phyloP scores from a whole-genome alignment of 2,888 invertebrate genomes.

The Drosophila greeni region DNA sequence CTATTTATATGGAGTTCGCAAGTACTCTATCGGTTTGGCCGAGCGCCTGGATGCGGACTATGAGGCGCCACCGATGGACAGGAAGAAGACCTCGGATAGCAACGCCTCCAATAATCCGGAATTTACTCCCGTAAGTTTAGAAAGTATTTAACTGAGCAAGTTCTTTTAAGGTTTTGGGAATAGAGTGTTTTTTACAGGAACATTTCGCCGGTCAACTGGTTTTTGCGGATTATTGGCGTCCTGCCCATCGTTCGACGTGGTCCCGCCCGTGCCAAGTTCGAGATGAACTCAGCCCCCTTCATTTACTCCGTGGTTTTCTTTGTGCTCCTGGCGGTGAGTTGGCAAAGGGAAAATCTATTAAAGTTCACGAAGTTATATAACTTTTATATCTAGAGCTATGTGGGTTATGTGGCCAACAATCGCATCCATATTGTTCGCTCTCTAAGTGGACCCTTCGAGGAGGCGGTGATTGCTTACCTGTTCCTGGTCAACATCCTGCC shows the following conservation, averaged over 20 bases:
- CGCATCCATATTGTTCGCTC: constrained; percentile 82
- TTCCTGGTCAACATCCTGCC: constrained; percentile 87
- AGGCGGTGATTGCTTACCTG: constrained; percentile 86
- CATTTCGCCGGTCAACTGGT: constrained; percentile 79
- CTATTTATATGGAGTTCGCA: constrained; percentile 62
- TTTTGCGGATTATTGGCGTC: constrained; percentile 82
- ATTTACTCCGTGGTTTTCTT: constrained; percentile 82
- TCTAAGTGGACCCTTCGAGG: constrained; percentile 85
- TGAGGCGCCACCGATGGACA: constrained; percentile 45
- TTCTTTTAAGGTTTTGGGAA: background rate
- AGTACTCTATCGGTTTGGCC: constrained; percentile 74
- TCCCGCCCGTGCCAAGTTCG: constrained; percentile 80
- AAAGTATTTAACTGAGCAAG: background rate
- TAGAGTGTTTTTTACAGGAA: constrained; percentile 79
- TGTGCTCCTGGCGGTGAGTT: constrained; percentile 78
- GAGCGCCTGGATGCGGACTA: constrained; percentile 69
- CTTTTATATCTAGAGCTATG: constrained; percentile 78
- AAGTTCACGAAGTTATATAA: background rate
- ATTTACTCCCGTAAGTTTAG: constrained; percentile 62
- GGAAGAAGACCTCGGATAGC: constrained; percentile 65
- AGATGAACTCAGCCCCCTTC: constrained; percentile 81
- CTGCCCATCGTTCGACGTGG: constrained; percentile 81
- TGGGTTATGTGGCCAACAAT: constrained; percentile 82
- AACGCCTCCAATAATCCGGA: constrained; percentile 69
- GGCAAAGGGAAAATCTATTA: too few species aligned